phyloP scores from a whole-genome alignment of 2,888 invertebrate species.

The Chrysolina americana region DNA sequence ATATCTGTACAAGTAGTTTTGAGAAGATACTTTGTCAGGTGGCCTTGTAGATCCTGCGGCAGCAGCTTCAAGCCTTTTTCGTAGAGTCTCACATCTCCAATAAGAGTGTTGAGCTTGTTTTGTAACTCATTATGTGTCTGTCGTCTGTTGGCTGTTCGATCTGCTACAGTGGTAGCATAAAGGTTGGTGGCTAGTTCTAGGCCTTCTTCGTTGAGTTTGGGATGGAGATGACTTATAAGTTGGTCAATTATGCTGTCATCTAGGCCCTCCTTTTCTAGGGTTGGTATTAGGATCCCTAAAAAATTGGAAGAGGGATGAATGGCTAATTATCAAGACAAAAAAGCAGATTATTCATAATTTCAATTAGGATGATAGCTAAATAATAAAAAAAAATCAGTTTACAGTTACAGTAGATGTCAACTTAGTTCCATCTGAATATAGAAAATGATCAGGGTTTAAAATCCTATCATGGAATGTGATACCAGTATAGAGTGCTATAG shows the following conservation, averaged over 20 bases:
- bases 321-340: conserved; percentile 74
- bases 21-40: conserved; percentile 85
- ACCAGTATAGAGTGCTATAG: too few species aligned
- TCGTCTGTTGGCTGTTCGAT: conserved; percentile 78
- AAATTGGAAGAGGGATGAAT: conserved; percentile 1
- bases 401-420: too few species aligned
- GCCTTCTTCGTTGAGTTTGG: conserved; percentile 80
- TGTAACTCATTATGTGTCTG: conserved; percentile 87
- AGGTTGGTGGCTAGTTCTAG: conserved; percentile 80
- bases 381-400: too few species aligned
- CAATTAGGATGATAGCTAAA: not conserved
- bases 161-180: conserved; percentile 82
- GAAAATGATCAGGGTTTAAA: too few species aligned
- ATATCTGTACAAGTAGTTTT: conserved; percentile 89
- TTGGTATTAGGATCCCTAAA: conserved; percentile 68
- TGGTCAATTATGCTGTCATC: conserved; percentile 81
- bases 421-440: too few species aligned
- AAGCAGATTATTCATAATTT: conserved; percentile 76
- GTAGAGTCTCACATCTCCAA: conserved; percentile 83
- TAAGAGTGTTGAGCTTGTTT: conserved; percentile 84
- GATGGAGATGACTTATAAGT: conserved; percentile 80
- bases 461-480: too few species aligned
- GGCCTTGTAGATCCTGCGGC: conserved; percentile 78
- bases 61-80: conserved; percentile 82
- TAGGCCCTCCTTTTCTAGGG: conserved; percentile 71